These are phyloP conservation scores for Gymnoscopelus microlampas DNA, from an alignment of 2,797 vertebrate genomes.

Conservation along the genomic window DNA sequence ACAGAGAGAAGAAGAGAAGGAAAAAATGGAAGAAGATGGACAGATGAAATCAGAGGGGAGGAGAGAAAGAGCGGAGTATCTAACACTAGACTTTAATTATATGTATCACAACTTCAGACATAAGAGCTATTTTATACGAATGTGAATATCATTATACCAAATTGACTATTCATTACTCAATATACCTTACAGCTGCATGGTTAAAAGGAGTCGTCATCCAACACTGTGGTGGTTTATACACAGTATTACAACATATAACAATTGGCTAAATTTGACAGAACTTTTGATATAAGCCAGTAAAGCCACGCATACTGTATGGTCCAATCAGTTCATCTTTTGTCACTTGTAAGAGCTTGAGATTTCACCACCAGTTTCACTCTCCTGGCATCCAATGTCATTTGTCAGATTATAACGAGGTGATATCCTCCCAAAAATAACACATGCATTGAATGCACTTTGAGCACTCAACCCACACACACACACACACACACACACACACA, in stretches of 20 bases:
- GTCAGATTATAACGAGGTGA: neutral
- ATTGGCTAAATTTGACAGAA: neutral
- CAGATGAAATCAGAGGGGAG: conserved; percentile 39
- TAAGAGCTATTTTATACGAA: conserved; percentile 11
- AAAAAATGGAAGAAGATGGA: conserved; percentile 35
- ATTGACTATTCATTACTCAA: conserved; percentile 8
- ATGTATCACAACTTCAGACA: conserved; percentile 6
- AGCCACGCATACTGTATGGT: neutral
- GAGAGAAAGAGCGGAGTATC: conserved; percentile 5
- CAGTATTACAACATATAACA: neutral
- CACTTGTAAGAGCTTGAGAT: neutral
- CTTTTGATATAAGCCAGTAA: neutral
- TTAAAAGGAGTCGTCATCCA: neutral
- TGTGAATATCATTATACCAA: neutral
- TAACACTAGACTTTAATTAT: conserved; percentile 2
- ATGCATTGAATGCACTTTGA: neutral
- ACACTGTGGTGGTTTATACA: neutral
- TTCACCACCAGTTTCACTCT: neutral
- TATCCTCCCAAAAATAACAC: neutral
- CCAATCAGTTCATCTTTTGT: neutral
- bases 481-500: neutral
- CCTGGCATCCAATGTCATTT: neutral
- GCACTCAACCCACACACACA: conserved; percentile 5
- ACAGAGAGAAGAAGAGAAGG: conserved; percentile 48
- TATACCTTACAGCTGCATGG: neutral